Evolutionary conservation across 2,888 invertebrate genomes (phyloP).

Genomic region (Chouioia cunea): DNA sequence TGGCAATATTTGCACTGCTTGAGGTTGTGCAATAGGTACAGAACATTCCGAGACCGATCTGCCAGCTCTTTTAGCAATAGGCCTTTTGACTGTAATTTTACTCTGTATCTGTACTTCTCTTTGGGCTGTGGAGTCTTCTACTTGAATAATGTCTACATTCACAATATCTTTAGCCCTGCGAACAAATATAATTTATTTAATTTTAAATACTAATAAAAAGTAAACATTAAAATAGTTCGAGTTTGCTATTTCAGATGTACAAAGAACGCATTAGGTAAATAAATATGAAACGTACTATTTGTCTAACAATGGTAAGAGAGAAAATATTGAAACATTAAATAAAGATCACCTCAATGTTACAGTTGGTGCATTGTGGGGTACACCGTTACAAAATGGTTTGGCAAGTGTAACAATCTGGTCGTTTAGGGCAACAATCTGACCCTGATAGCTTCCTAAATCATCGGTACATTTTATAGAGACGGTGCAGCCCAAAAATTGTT

Average conservation of each 20-base stretch:
- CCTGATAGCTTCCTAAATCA: slow-evolving; percentile 85
- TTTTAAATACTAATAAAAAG: slow-evolving; percentile 20
- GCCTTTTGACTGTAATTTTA: slow-evolving; percentile 71
- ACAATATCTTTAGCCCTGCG: slow-evolving; percentile 80
- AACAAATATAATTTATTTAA: too few species aligned
- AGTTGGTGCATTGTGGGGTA: slow-evolving; percentile 73
- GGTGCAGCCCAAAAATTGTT: slow-evolving; percentile 75
- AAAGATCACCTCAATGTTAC: slow-evolving; percentile 73
- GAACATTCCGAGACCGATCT: slow-evolving; percentile 68
- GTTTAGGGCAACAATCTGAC: slow-evolving; percentile 81
- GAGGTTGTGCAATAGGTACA: slow-evolving; percentile 55
- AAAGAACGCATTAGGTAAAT: too few species aligned
- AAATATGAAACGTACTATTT: too few species aligned
- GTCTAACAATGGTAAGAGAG: neutral
- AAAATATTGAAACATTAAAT: neutral
- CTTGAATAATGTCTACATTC: slow-evolving; percentile 82
- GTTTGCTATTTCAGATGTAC: too few species aligned
- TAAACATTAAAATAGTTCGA: slow-evolving; percentile 35
- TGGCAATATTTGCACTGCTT: slow-evolving; percentile 49
- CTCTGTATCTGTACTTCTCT: slow-evolving; percentile 66
- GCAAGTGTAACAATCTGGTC: slow-evolving; percentile 79
- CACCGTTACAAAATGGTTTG: slow-evolving; percentile 87
- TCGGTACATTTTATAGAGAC: slow-evolving; percentile 87
- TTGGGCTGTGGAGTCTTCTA: slow-evolving; percentile 68
- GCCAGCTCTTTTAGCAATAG: slow-evolving; percentile 71